Percentiles rank a stretch among this genome's conserved stretches.
Evolutionary conservation across 2,797 vertebrate species (phyloP).

Genomic region (Bradypodion pumilum): DNA sequence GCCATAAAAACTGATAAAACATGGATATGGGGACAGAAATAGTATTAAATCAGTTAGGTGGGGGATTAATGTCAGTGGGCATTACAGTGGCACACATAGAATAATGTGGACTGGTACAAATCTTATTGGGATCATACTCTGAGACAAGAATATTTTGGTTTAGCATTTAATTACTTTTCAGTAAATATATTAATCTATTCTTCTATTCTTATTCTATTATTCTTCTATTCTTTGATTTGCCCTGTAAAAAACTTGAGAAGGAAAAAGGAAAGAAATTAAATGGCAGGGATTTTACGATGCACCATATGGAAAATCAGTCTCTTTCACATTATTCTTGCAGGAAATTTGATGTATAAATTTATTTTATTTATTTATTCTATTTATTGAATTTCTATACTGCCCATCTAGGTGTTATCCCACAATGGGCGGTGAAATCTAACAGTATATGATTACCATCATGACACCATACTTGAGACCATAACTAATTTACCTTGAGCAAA

Average conservation of each 20-base stretch:
- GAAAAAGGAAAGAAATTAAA: conserved; percentile 22
- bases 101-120: background rate
- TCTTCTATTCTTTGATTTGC: conserved; percentile 19
- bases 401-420: too few relatives aligned
- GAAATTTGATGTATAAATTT: too few relatives aligned
- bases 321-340: too few relatives aligned
- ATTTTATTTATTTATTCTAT: too few relatives aligned
- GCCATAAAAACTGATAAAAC: background rate
- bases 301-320: too few relatives aligned
- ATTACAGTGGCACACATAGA: background rate
- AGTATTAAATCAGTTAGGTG: background rate
- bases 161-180: background rate
- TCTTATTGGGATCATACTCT: background rate
- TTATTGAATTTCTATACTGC: too few relatives aligned
- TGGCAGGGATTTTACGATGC: background rate
- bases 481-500: background rate
- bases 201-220: background rate
- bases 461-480: background rate
- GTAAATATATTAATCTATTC: background rate
- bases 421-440: too few relatives aligned
- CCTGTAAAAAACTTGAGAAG: conserved; percentile 2
- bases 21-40: background rate
- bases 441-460: too few relatives aligned
- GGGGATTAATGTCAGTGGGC: too few relatives aligned
- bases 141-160: background rate